Base-by-base conservation (phyloP, 1,140 invertebrate species). In the Drosophila carrolli region DNA sequence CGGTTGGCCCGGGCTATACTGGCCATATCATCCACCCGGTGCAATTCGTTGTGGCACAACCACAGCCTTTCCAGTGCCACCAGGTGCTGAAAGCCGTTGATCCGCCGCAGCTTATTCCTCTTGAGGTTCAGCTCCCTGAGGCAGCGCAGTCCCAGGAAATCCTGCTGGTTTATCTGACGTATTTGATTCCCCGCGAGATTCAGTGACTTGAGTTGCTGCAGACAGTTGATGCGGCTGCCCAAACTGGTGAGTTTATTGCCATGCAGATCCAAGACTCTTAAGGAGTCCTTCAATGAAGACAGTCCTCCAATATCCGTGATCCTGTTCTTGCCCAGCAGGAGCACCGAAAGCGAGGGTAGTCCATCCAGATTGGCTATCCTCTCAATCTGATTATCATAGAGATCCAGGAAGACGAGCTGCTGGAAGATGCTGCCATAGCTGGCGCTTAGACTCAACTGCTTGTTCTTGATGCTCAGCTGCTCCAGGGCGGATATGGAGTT, bases 351-450 rank as follows among this genome's bases (percentile, higher is more conserved):
- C 89, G 96, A 96, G 48, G 95, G 95, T 7, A 98, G 93, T 48
- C 94, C 93, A 71, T 96, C 95, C 37, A 98, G 93, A 63, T 95
- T 96, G 44, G 94, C 94, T 51, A 98, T 96, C 85, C 95, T 95
- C 63, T 98, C 97, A 41, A 99, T 95, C 92, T 98, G 97, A 93
- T 99, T 99, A 92, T 98, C 97, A 93, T 98, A 98, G 4, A 99
- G 93, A 92, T 99, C 98, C 47, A 99, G 94, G 90, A 98, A 98
- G 29, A 99, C 97, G 44, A 98, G 93, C 92, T 96, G 95, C 35
- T 95, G 95, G 58, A 97, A 94, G 63, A 94, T 94, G 47, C 93
- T 91, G 6, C 89, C 91, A 16, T 92, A 92, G 46, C 70, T 79
- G 48, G 86, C 78, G 7, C 78, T 86, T 1, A 91, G 41, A 7